Evolutionary conservation across 2,797 vertebrate species (phyloP).

Genomic region (Manis crassicaudata): DNA sequence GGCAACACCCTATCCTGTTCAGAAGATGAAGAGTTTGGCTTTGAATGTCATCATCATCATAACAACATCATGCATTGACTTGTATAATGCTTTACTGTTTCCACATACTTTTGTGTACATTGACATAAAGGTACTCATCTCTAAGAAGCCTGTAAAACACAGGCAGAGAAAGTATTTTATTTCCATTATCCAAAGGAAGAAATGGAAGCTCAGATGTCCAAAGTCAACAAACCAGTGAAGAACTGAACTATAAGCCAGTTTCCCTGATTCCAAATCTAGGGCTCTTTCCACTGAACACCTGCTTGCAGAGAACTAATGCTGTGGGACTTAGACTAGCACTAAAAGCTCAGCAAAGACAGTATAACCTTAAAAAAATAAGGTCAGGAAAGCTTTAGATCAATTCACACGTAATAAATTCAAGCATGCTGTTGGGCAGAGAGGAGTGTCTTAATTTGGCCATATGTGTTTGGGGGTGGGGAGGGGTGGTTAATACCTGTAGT

Average conservation of each 20-base stretch:
- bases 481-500: not conserved
- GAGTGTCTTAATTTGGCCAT: not conserved
- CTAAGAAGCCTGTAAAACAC: not conserved
- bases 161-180: not conserved
- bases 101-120: not conserved
- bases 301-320: conserved; percentile 1
- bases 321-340: not conserved
- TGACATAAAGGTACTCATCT: not conserved
- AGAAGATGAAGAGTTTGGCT: not conserved
- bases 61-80: not conserved
- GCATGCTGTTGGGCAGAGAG: not conserved
- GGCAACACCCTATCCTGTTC: not conserved
- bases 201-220: conserved; percentile 26
- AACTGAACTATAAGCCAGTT: not conserved
- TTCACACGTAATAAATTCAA: not conserved
- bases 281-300: not conserved
- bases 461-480: not conserved
- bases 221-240: not conserved
- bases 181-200: conserved; percentile 37
- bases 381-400: not conserved
- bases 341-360: not conserved
- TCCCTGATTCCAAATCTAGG: not conserved
- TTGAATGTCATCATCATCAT: not conserved
- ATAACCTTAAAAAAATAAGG: not conserved
- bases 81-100: not conserved